Base-by-base conservation (phyloP, 1,140 invertebrate species). In the Nephotettix cincticeps region DNA sequence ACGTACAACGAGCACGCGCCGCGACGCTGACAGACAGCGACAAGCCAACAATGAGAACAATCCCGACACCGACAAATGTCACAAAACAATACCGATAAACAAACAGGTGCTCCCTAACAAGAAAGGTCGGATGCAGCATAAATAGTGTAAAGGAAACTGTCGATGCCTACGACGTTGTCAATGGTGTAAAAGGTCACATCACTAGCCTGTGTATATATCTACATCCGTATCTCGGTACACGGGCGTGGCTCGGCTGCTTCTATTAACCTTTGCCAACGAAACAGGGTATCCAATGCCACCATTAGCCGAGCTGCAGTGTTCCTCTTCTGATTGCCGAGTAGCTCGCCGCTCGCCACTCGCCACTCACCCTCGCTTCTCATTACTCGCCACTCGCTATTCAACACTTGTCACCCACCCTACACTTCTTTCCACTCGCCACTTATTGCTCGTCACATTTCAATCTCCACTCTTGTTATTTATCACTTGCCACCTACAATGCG, bases 241-340 rank as follows among this genome's bases (percentile, higher is more conserved):
- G 56, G 47, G 56, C 14, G 14, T 14, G 13, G 56, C 14, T 14
- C 25, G 56, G 13, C 56, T 61, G 56, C 56, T 61, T 61, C 56
- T 2, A 61, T 61, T 61, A 61, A 61, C 56, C 56, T 61, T 61
- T 61, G 56, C 56, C 56, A 61, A 61, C 56, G 56, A 61, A 61
- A 61, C 56, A 61, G 56, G 56, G 56, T 61, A 61, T 61, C 56
- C 56, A 61, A 61, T 61, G 56, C 56, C 56, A 61, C 56, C 56
- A 54, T 54, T 61, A 61, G 56, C 47, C 47, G 3, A 3, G 3
- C n/a, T n/a, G 19, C 21, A 51, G 47, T n/a, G 47, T 51, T n/a
- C 17, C 56, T 61, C 14, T 61, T n/a, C n/a, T n/a, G n/a, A n/a
- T n/a, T n/a, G n/a, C n/a, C n/a, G n/a, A n/a, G n/a, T n/a, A n/a